Conservation (phyloP, 2,888 invertebrate species). For the Ceramica pisi region DNA sequence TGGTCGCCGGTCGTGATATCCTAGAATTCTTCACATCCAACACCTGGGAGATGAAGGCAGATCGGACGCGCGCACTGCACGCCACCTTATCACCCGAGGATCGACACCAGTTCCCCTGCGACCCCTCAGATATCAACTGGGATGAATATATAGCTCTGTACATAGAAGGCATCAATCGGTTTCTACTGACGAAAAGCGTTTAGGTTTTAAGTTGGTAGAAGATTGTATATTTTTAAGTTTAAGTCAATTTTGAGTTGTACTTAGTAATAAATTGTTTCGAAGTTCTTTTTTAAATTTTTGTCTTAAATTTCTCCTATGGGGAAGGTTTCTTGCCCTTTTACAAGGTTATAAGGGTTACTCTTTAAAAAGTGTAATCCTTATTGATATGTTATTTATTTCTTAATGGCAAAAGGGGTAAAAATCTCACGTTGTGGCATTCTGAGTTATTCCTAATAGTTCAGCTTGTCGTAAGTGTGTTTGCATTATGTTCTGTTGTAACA, state of each 20-base stretch:
- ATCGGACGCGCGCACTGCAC: slow-evolving; percentile 22
- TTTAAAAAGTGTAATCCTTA: neutral
- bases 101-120: slow-evolving; percentile 33
- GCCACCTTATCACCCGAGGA: slow-evolving; percentile 42
- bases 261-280: neutral
- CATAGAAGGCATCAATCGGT: slow-evolving; percentile 24
- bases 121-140: slow-evolving; percentile 49
- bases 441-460: neutral
- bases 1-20: slow-evolving; percentile 4
- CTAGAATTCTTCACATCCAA: slow-evolving; percentile 44
- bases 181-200: slow-evolving; percentile 5
- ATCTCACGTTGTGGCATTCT: neutral
- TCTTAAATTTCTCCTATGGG: slow-evolving; percentile 4
- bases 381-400: neutral
- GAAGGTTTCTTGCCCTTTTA: neutral
- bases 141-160: slow-evolving; percentile 31
- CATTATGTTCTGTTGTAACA: slow-evolving; percentile 2
- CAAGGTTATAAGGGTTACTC: neutral
- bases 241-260: slow-evolving; percentile 4
- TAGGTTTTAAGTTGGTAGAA: slow-evolving; percentile 2
- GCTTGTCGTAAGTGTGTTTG: neutral
- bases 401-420: neutral
- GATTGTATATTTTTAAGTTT: slow-evolving; percentile 7
- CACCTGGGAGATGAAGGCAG: slow-evolving; percentile 50
- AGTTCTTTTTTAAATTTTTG: neutral